Percentiles rank a stretch among this genome's conserved stretches.
Evolutionary conservation across 2,888 invertebrate species (phyloP).

Genomic region (Harpalus rufipes): DNA sequence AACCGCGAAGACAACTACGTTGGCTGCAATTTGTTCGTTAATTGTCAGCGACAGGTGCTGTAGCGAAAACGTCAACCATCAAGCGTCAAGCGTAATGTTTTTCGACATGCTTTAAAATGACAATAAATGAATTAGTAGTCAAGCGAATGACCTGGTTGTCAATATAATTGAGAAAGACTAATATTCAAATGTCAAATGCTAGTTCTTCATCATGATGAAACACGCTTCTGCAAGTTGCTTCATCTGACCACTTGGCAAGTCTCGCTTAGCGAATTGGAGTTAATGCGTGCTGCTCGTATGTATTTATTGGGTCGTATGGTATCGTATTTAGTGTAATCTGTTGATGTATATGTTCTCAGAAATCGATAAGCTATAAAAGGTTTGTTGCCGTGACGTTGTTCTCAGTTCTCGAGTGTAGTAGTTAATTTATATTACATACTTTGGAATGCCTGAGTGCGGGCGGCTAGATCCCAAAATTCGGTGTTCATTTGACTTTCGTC

Average conservation of each 20-base stretch:
- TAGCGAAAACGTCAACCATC: too few relatives aligned
- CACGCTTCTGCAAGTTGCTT: constrained; percentile 51
- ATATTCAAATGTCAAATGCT: neutral
- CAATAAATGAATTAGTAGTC: too few relatives aligned
- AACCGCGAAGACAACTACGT: too few relatives aligned
- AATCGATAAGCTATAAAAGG: constrained; percentile 40
- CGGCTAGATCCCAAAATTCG: neutral
- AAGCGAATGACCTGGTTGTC: neutral
- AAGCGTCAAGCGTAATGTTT: too few relatives aligned
- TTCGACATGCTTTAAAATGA: too few relatives aligned
- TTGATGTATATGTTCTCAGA: constrained; percentile 28
- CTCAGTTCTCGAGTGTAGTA: neutral
- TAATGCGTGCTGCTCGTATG: constrained; percentile 44
- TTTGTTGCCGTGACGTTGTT: constrained; percentile 38
- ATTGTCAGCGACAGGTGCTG: too few relatives aligned
- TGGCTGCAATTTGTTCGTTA: too few relatives aligned
- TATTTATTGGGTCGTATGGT: constrained; percentile 34
- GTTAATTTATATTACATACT: neutral
- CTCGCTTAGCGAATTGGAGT: constrained; percentile 49
- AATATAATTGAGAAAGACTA: neutral
- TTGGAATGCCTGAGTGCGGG: neutral
- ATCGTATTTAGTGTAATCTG: constrained; percentile 32
- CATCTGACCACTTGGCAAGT: constrained; percentile 37
- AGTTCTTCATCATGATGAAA: constrained; percentile 19
- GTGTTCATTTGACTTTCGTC: constrained; percentile 38